Conservation (phyloP, 2,888 invertebrate species). For the Macrosoma leucophasiata region DNA sequence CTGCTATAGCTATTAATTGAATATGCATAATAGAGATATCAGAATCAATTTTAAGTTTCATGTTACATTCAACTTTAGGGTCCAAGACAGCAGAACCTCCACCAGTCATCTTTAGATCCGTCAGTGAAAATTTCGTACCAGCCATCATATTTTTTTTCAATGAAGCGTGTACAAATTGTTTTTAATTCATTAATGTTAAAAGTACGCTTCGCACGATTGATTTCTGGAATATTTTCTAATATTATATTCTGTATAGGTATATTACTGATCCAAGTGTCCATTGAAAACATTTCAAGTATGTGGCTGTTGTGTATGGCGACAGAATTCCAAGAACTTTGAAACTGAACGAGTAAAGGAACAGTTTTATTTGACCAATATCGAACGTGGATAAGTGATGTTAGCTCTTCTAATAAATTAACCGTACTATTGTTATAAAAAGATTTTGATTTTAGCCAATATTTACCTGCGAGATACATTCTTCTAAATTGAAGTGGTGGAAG, state of each 20-base stretch:
- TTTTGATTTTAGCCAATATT: slow-evolving; percentile 13
- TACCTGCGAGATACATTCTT: slow-evolving; percentile 13
- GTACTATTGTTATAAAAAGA: slow-evolving; percentile 1
- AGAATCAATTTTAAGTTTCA: slow-evolving; percentile 13
- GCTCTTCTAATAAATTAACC: neutral
- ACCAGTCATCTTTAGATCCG: slow-evolving; percentile 8
- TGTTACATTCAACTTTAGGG: neutral
- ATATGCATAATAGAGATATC: slow-evolving; percentile 18
- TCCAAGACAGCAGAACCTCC: slow-evolving; percentile 11
- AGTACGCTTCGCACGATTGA: slow-evolving; percentile 2
- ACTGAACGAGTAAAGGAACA: slow-evolving; percentile 5
- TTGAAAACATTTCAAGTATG: slow-evolving; percentile 9
- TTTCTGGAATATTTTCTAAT: neutral
- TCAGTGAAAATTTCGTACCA: slow-evolving; percentile 10
- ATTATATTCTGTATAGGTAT: slow-evolving; percentile 5
- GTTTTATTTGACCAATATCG: slow-evolving; percentile 4
- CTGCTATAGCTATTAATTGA: slow-evolving; percentile 16
- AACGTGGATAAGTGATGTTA: neutral
- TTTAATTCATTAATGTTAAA: slow-evolving; percentile 1
- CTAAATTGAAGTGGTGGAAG: slow-evolving; percentile 13
- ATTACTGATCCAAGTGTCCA: slow-evolving; percentile 12
- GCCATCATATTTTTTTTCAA: slow-evolving; percentile 2
- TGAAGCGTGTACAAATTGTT: slow-evolving; percentile 1
- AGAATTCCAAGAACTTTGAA: neutral
- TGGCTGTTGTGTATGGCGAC: slow-evolving; percentile 1